Evolutionary conservation across 1,140 invertebrate species (phyloP).

Genomic region (Lepidotrigona ventralis): DNA sequence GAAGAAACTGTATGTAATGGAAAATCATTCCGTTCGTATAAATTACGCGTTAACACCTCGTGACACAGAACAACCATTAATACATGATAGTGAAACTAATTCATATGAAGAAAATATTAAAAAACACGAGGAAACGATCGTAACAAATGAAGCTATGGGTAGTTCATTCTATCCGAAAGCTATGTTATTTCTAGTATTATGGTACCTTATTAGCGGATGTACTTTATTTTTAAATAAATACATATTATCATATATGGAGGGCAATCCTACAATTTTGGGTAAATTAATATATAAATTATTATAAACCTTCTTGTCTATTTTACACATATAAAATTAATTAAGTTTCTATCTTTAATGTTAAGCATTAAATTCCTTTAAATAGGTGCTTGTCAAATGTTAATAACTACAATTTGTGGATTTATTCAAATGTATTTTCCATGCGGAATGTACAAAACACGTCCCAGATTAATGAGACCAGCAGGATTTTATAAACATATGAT

Average conservation of each 20-base stretch:
- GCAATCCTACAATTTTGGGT: constrained; percentile 91
- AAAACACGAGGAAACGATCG: constrained; percentile 68
- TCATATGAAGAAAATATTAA: constrained; percentile 67
- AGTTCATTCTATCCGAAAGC: constrained; percentile 84
- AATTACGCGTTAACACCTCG: constrained; percentile 68
- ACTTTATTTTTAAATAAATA: constrained; percentile 93
- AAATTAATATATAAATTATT: constrained; percentile 56
- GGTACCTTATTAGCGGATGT: constrained; percentile 90
- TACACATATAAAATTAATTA: neutral
- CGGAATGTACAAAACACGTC: constrained; percentile 85
- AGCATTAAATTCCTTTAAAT: constrained; percentile 23
- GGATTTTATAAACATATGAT: constrained; percentile 90
- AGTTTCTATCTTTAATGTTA: neutral
- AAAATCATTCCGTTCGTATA: constrained; percentile 68
- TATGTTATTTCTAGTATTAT: constrained; percentile 85
- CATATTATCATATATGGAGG: constrained; percentile 88
- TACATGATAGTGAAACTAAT: constrained; percentile 66
- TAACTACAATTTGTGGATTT: constrained; percentile 88
- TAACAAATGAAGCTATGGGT: constrained; percentile 73
- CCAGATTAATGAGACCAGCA: constrained; percentile 84
- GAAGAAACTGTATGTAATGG: constrained; percentile 63
- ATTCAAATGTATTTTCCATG: constrained; percentile 89
- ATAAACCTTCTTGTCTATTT: neutral
- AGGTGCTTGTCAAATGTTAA: constrained; percentile 89
- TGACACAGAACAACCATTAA: constrained; percentile 66